Evolutionary conservation across 2,113 vertebrate species (phyloP).

Genomic region (Grallaria varia): DNA sequence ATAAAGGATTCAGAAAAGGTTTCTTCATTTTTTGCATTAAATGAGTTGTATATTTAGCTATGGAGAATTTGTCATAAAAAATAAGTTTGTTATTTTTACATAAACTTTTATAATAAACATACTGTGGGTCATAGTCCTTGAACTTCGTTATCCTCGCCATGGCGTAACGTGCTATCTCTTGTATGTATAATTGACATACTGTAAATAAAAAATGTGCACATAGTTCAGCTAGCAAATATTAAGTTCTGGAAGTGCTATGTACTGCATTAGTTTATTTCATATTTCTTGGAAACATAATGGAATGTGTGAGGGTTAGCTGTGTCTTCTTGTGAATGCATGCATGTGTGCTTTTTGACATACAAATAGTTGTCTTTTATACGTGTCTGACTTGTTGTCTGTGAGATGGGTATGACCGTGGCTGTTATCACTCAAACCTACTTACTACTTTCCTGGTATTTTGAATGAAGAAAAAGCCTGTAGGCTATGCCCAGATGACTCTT

Average conservation of each 20-base stretch:
- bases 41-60: background rate
- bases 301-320: background rate
- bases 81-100: background rate
- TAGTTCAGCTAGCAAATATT: background rate
- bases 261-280: background rate
- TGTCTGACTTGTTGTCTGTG: background rate
- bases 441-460: background rate
- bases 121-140: background rate
- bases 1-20: background rate
- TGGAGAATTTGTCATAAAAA: background rate
- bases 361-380: background rate
- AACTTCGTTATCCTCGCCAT: background rate
- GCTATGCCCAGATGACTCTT: background rate
- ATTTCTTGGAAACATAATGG: background rate
- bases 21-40: background rate
- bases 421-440: background rate
- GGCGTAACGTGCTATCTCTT: background rate
- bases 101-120: background rate
- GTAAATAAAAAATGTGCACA: background rate
- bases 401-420: background rate
- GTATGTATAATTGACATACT: background rate
- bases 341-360: background rate
- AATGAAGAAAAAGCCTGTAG: background rate
- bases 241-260: background rate
- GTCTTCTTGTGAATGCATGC: background rate